Conservation (phyloP, 2,113 vertebrate species). For the Melanostigma gelatinosum region DNA sequence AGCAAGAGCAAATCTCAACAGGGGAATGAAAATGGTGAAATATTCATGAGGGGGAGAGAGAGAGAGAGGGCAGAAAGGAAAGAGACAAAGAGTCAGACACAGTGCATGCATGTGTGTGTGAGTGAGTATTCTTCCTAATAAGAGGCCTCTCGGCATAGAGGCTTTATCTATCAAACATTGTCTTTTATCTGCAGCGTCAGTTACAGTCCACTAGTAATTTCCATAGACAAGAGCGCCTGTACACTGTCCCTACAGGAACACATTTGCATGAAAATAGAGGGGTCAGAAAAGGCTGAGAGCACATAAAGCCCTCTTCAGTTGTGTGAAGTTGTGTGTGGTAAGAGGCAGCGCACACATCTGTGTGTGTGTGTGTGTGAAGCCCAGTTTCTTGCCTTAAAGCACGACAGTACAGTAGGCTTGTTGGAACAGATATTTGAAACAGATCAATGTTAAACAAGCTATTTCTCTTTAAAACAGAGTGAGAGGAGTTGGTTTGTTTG, state of each 20-base stretch:
- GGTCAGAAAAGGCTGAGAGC: constrained; percentile 29
- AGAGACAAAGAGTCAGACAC: constrained; percentile 46
- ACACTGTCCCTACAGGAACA: constrained; percentile 39
- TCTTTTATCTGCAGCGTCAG: constrained; percentile 62
- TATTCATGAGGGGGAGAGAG: constrained; percentile 62
- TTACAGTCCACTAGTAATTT: constrained; percentile 65
- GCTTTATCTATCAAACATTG: constrained; percentile 49
- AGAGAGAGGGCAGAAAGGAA: constrained; percentile 28
- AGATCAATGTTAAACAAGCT: constrained; percentile 39
- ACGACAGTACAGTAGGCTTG: constrained; percentile 4
- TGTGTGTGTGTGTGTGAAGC: constrained; percentile 5
- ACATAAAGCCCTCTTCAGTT: constrained; percentile 22
- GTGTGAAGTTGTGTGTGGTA: constrained; percentile 18
- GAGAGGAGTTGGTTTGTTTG: background rate
- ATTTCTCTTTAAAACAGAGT: background rate
- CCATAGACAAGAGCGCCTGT: constrained; percentile 61
- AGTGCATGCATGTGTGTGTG: constrained; percentile 16
- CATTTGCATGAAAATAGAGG: constrained; percentile 72
- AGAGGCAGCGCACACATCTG: background rate
- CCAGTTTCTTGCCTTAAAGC: constrained; percentile 2
- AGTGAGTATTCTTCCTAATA: constrained; percentile 32
- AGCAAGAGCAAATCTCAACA: constrained; percentile 42
- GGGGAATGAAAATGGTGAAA: constrained; percentile 58
- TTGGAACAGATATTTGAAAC: constrained; percentile 39
- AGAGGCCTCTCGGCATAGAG: constrained; percentile 35